Percentiles rank a stretch among this genome's conserved stretches.
Evolutionary conservation across 2,888 invertebrate genomes (phyloP).

Genomic region (Hypena proboscidalis): DNA sequence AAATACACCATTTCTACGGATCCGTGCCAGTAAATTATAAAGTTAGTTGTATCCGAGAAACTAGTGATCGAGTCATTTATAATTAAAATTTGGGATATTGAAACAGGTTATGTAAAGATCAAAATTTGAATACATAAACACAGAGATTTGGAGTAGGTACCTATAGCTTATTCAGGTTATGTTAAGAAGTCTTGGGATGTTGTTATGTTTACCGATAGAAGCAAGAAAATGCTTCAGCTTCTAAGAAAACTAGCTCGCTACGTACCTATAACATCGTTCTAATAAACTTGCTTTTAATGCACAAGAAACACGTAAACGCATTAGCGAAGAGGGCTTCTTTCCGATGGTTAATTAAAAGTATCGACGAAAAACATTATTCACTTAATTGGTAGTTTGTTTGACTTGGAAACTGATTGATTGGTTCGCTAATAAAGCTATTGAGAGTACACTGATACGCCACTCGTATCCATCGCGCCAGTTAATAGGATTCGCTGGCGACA

Average conservation of each 20-base stretch:
- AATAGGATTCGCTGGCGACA: conserved; percentile 64
- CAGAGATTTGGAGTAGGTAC: too few species aligned
- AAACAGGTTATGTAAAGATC: conserved; percentile 15
- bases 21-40: conserved; percentile 16
- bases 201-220: conserved; percentile 9
- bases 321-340: conserved; percentile 32
- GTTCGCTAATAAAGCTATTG: conserved; percentile 67
- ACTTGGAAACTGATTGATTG: conserved; percentile 65
- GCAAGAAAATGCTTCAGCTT: too few species aligned
- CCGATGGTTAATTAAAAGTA: conserved; percentile 45
- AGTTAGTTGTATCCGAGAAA: conserved; percentile 21
- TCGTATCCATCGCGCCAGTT: conserved; percentile 52
- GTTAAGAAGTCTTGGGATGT: conserved; percentile 5
- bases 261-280: conserved; percentile 9
- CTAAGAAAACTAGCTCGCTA: too few species aligned
- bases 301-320: conserved; percentile 28
- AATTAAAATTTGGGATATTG: conserved; percentile 15
- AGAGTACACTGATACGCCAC: conserved; percentile 51
- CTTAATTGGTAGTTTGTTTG: conserved; percentile 68
- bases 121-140: too few species aligned
- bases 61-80: conserved; percentile 15
- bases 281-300: conserved; percentile 31
- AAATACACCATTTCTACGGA: conserved; percentile 20
- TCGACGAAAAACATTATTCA: conserved; percentile 51
- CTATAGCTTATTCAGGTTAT: conserved; percentile 6